phyloP scores from a whole-genome alignment of 1,140 invertebrate species.

The Microvelia longipes region DNA sequence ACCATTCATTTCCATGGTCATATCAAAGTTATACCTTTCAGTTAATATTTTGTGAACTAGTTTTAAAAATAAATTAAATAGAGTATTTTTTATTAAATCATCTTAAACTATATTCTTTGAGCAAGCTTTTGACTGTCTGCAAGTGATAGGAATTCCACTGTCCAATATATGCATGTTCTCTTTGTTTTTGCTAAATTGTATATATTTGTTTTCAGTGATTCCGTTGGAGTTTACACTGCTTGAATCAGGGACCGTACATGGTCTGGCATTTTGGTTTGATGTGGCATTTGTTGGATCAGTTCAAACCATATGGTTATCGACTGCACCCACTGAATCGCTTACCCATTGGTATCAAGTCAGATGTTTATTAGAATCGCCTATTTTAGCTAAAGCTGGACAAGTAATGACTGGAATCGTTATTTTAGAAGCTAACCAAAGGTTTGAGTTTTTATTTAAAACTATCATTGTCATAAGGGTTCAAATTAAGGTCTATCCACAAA shows the following conservation, averaged over 20 bases:
- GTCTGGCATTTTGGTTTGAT: conserved; percentile 99
- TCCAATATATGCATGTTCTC: too few species aligned
- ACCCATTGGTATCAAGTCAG: conserved; percentile 99
- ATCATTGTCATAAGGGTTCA: too few species aligned
- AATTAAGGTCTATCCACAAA: too few species aligned
- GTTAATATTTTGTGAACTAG: too few species aligned
- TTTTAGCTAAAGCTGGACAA: conserved; percentile 91
- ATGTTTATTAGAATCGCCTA: conserved; percentile 82
- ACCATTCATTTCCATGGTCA: too few species aligned
- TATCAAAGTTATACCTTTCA: too few species aligned
- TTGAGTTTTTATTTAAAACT: conserved; percentile 9
- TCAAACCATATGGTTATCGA: conserved; percentile 93
- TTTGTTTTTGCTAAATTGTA: neutral
- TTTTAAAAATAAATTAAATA: too few species aligned
- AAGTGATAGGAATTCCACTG: too few species aligned
- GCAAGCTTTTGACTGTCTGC: too few species aligned
- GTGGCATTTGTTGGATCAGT: conserved; percentile 90
- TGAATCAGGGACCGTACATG: conserved; percentile 89
- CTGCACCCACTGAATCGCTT: conserved; percentile 91
- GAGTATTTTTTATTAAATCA: too few species aligned
- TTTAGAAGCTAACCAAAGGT: conserved; percentile 84
- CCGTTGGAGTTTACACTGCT: conserved; percentile 85
- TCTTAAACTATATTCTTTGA: too few species aligned
- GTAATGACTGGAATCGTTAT: conserved; percentile 72
- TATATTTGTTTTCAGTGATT: conserved; percentile 46